Evolutionary conservation across 2,113 vertebrate species (phyloP).

Genomic region (Plecotus auritus): DNA sequence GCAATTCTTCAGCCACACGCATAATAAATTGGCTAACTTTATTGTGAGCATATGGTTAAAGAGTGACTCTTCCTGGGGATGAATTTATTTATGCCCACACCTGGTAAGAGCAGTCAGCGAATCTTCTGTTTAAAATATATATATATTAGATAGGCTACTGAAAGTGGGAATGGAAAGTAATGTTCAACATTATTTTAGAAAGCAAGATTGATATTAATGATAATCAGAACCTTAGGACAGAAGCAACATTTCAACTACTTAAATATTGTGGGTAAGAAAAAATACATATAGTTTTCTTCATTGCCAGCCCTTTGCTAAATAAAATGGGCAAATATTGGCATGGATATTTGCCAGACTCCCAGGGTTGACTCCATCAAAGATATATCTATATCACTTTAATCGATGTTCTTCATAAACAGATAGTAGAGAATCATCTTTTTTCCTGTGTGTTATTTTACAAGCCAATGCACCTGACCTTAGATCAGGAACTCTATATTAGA

Average conservation of each 20-base stretch:
- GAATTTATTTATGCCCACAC: slow-evolving; percentile 21
- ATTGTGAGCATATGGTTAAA: slow-evolving; percentile 36
- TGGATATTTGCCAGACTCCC: not conserved
- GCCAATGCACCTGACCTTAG: not conserved
- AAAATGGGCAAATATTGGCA: not conserved
- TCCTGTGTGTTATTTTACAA: slow-evolving; percentile 6
- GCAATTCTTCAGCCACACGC: not conserved
- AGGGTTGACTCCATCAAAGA: slow-evolving; percentile 23
- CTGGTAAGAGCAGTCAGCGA: not conserved
- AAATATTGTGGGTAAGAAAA: not conserved
- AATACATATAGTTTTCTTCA: not conserved
- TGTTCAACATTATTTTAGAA: not conserved
- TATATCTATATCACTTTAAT: not conserved
- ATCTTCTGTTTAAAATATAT: not conserved
- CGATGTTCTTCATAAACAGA: slow-evolving; percentile 9
- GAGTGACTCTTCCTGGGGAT: not conserved
- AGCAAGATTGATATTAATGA: not conserved
- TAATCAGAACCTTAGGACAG: not conserved
- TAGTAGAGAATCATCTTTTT: not conserved
- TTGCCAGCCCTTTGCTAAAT: not conserved
- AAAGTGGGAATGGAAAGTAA: not conserved
- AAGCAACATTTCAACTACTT: not conserved
- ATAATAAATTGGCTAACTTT: slow-evolving; percentile 30
- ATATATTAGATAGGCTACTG: not conserved
- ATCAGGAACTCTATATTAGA: not conserved